Conservation (phyloP, 2,888 invertebrate genomes). For the Anoplius nigerrimus region DNA sequence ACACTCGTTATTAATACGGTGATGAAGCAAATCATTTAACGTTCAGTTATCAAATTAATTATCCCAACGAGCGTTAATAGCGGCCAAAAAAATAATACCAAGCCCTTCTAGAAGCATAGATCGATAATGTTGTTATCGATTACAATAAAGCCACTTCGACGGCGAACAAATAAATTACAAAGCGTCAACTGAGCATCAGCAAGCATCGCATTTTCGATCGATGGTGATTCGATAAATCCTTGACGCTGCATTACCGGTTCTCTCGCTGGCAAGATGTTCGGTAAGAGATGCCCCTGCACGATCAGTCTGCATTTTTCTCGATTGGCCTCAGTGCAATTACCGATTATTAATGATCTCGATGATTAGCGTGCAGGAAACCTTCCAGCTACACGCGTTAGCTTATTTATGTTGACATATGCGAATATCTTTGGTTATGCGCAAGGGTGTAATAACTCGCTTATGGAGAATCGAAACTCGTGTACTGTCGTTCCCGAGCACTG, state of each 20-base stretch:
- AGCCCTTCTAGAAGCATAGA: no score
- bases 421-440: slow-evolving; percentile 20
- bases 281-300: slow-evolving; percentile 20
- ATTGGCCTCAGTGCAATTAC: slow-evolving; percentile 53
- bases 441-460: slow-evolving; percentile 46
- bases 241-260: not conserved
- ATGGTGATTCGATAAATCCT: no score
- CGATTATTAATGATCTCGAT: slow-evolving; percentile 53
- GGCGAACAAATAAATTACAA: no score
- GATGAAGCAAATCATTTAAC: no score
- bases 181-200: no score
- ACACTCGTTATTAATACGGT: no score
- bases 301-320: slow-evolving; percentile 48
- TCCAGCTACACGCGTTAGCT: slow-evolving; percentile 26
- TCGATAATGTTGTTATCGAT: no score
- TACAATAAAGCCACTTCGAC: no score
- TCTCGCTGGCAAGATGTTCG: slow-evolving; percentile 28
- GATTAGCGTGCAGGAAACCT: slow-evolving; percentile 37
- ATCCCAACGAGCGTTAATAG: no score
- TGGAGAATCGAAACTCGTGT: slow-evolving; percentile 26
- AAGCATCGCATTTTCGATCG: no score
- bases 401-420: slow-evolving; percentile 41
- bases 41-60: no score
- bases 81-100: no score
- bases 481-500: not conserved